Evolutionary conservation across 2,888 invertebrate genomes (phyloP).

Genomic region (Gastracanthus pulcherrimus): DNA sequence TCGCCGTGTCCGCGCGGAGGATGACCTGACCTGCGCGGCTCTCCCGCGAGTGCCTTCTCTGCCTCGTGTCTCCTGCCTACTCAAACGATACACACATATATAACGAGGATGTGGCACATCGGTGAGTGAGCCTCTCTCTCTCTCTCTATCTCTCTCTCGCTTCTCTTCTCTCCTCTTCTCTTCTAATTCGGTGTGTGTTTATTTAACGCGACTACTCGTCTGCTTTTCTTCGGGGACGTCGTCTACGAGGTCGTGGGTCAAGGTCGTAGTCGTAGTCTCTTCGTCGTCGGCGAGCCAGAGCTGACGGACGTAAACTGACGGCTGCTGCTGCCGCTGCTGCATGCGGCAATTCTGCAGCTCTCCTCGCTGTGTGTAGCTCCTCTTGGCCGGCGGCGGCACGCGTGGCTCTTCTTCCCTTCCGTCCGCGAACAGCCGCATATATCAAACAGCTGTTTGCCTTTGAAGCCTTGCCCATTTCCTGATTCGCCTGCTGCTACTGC

Average conservation of each 20-base stretch:
- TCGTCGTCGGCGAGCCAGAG: conserved; percentile 61
- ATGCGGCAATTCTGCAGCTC: too few relatives aligned
- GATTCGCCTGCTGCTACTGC: conserved; percentile 47
- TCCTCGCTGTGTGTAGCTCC: too few relatives aligned
- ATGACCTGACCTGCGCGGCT: conserved; percentile 33
- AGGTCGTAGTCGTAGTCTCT: conserved; percentile 68
- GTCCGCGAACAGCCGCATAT: conserved; percentile 69
- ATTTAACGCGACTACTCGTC: neutral
- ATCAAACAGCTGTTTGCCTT: conserved; percentile 75
- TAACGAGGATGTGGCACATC: conserved; percentile 72
- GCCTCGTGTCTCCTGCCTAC: too few relatives aligned
- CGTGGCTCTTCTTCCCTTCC: neutral
- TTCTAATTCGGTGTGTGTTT: conserved; percentile 18
- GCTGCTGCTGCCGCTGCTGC: neutral
- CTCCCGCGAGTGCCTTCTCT: neutral
- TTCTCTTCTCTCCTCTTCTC: neutral
- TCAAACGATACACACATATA: too few relatives aligned
- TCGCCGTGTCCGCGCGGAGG: neutral
- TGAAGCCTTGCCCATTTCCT: conserved; percentile 57
- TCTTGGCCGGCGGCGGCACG: conserved; percentile 20
- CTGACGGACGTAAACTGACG: conserved; percentile 26
- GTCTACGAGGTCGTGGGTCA: conserved; percentile 73
- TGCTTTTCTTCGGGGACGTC: neutral
- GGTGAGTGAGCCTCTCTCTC: conserved; percentile 66
- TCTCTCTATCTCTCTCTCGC: neutral